Evolutionary conservation across 1,140 invertebrate species (phyloP).

Genomic region (Zophobas atratus): DNA sequence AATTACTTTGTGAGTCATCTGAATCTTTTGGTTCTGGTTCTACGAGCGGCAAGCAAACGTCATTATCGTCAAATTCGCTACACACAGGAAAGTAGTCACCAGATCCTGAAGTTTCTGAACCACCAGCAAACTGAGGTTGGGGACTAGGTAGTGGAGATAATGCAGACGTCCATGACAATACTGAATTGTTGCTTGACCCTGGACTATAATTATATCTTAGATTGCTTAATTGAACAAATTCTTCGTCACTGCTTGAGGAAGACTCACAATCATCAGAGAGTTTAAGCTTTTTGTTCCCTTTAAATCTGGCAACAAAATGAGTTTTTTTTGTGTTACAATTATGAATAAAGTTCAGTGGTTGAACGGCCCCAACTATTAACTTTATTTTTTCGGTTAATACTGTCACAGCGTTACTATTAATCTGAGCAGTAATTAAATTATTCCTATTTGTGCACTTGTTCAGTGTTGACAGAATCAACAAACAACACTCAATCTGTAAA

Average conservation of each 20-base stretch:
- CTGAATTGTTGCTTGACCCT: constrained; percentile 18
- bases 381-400: constrained; percentile 60
- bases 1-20: constrained; percentile 6
- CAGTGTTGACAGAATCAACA: constrained; percentile 59
- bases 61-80: constrained; percentile 70
- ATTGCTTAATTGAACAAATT: constrained; percentile 4
- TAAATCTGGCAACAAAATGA: background rate
- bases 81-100: constrained; percentile 70
- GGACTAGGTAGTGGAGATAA: constrained; percentile 19
- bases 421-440: constrained; percentile 57
- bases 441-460: constrained; percentile 63
- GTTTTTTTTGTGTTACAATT: constrained; percentile 30
- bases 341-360: constrained; percentile 16
- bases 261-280: background rate
- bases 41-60: constrained; percentile 26
- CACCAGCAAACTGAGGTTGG: constrained; percentile 2
- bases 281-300: background rate
- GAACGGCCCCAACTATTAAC: constrained; percentile 53
- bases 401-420: constrained; percentile 56
- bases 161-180: constrained; percentile 34
- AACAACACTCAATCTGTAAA: constrained; percentile 59
- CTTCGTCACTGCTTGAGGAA: constrained; percentile 1
- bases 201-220: constrained; percentile 12
- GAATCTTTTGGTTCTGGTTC: constrained; percentile 38
- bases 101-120: constrained; percentile 48